Conservation (phyloP, 2,888 invertebrate genomes). For the Choreutis nemorana region DNA sequence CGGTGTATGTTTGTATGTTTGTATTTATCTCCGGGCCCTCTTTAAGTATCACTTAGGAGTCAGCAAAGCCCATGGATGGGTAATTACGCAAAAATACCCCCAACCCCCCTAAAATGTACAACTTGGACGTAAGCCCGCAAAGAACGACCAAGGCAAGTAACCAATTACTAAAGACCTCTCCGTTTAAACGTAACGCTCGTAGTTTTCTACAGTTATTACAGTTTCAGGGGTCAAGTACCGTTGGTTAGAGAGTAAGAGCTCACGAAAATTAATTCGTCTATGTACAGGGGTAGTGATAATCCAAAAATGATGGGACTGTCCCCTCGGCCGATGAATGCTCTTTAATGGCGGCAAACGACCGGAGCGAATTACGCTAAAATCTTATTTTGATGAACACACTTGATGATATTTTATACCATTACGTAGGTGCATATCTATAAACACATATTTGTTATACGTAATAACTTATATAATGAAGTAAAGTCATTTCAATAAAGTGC, state of each 20-base stretch:
- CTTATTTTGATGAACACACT: too few relatives aligned
- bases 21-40: too few relatives aligned
- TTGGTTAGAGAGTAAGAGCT: constrained; percentile 28
- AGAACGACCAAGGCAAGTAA: constrained; percentile 62
- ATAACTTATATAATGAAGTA: too few relatives aligned
- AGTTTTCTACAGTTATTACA: too few relatives aligned
- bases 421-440: too few relatives aligned
- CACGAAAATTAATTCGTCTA: constrained; percentile 58
- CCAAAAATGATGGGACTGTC: constrained; percentile 59
- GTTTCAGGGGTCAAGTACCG: constrained; percentile 26
- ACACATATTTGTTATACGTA: too few relatives aligned
- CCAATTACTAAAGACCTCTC: too few relatives aligned
- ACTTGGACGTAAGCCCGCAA: constrained; percentile 49
- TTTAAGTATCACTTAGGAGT: constrained; percentile 25
- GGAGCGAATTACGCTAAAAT: constrained; percentile 13
- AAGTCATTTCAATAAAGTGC: too few relatives aligned
- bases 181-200: too few relatives aligned
- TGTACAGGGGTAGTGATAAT: constrained; percentile 53
- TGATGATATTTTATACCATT: too few relatives aligned
- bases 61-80: constrained; percentile 33
- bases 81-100: constrained; percentile 60
- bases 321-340: constrained; percentile 46
- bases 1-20: too few relatives aligned
- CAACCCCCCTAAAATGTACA: constrained; percentile 36
- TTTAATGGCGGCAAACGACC: constrained; percentile 50